Evolutionary conservation across 2,888 invertebrate genomes (phyloP).

Genomic region (Congeria kusceri): DNA sequence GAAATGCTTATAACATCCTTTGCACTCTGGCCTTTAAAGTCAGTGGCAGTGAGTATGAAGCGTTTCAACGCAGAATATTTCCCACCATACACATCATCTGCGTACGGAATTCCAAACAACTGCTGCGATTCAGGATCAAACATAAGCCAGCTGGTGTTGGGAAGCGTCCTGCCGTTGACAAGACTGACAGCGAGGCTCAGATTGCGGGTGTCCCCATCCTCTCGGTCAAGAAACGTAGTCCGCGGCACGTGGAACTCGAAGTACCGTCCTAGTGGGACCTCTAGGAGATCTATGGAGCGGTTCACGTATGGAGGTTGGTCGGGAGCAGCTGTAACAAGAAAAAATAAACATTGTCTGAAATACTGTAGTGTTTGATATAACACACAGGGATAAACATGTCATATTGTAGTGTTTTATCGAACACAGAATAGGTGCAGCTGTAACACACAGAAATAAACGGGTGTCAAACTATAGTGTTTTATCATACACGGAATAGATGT

Average conservation of each 20-base stretch:
- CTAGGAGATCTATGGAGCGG: conserved; percentile 66
- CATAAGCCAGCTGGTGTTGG: conserved; percentile 71
- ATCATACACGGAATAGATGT: too few relatives aligned
- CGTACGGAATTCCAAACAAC: conserved; percentile 74
- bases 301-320: conserved; percentile 64
- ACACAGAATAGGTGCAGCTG: too few relatives aligned
- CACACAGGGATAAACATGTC: too few relatives aligned
- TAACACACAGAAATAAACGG: too few relatives aligned
- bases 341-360: not conserved
- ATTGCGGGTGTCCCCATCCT: conserved; percentile 75
- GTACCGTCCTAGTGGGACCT: conserved; percentile 65
- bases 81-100: conserved; percentile 58
- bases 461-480: too few relatives aligned
- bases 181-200: conserved; percentile 68
- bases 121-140: conserved; percentile 68
- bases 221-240: conserved; percentile 73
- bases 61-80: conserved; percentile 17
- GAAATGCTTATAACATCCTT: conserved; percentile 63
- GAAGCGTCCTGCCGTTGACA: conserved; percentile 59
- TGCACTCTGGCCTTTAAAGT: conserved; percentile 52
- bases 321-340: conserved; percentile 41
- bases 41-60: conserved; percentile 55
- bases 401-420: too few relatives aligned
- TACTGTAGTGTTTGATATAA: too few relatives aligned
- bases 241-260: conserved; percentile 69